Base-by-base conservation (phyloP, 2,797 vertebrate species). In the Scolopax bukidnonensis region DNA sequence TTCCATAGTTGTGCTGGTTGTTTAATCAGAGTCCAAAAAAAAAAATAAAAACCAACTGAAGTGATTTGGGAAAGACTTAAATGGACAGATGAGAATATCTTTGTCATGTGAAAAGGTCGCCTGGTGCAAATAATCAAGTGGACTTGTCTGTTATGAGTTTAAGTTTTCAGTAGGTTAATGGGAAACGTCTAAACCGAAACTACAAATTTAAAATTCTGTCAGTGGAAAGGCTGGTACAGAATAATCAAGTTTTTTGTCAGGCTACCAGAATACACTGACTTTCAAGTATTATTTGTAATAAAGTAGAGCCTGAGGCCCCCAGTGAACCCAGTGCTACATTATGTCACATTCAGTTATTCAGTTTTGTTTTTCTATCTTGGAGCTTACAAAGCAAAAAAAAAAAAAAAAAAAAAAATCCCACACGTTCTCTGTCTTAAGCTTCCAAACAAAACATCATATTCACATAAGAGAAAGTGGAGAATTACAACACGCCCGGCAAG, bases 271-370 rank as follows among this genome's bases (percentile, higher is more conserved):
- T 30, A 40, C n/a, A 87, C 16, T 1, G 9, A 74, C 47, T 90
- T 91, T 60, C 74, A 87, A 84, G 25, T 54, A 63, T 45, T 84
- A 84, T 64, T 80, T 89, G 48, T 63, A 76, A 90, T 53, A 82
- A 11, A 84, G 60, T 13, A 91, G 30, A 50, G 67, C 83, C 68
- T 21, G 47, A 88, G 63, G 74, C 51, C 36, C 33, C 18, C 64
- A 53, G 40, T 75, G 83, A 90, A 70, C 70, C 21, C 43, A 33
- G 28, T 40, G 43, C 36, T 60, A n/a, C 20, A 51, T n/a, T 75
- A 79, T 30, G 60, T 61, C 88, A 84, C 75, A 67, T 67, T 59
- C 2, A 0, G 90, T 82, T 84, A 63, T 67, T 59, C 2, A 0
- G 90, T 82, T 84, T 67, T 69, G 24, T 41, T 4, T 73, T 95